phyloP scores from a whole-genome alignment of 2,797 vertebrate genomes.

The Clarias laeviceps region DNA sequence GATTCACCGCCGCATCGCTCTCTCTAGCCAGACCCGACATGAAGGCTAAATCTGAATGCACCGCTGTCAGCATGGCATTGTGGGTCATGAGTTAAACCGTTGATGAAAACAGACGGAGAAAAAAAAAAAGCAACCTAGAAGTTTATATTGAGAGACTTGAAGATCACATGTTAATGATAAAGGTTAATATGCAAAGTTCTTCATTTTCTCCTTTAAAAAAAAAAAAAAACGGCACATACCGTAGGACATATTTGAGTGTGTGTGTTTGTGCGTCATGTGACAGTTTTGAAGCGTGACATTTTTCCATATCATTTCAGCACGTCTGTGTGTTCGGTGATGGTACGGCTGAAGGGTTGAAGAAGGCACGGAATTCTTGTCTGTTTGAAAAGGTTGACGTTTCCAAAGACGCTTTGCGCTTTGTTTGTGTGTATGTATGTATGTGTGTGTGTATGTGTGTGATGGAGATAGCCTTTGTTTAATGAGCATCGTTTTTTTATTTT shows the following conservation, averaged over 20 bases:
- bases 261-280: background rate
- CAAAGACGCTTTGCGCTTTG: background rate
- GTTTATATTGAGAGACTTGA: background rate
- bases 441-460: constrained; percentile 34
- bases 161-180: background rate
- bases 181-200: background rate
- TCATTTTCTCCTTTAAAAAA: background rate
- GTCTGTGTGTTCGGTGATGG: background rate
- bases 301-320: background rate
- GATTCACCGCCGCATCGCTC: background rate
- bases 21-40: too few relatives aligned
- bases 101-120: background rate
- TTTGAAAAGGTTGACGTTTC: constrained; percentile 49
- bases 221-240: background rate
- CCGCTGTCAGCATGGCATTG: too few relatives aligned
- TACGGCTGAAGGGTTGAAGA: background rate
- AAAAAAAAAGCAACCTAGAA: too few relatives aligned
- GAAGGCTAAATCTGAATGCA: too few relatives aligned
- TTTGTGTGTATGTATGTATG: constrained; percentile 29
- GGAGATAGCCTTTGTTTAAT: constrained; percentile 32
- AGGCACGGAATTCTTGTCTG: background rate
- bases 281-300: background rate
- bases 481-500: constrained; percentile 6
- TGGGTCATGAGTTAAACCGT: background rate
- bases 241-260: background rate